Evolutionary conservation across 2,888 invertebrate species (phyloP).

Genomic region (Diarsia brunnea): DNA sequence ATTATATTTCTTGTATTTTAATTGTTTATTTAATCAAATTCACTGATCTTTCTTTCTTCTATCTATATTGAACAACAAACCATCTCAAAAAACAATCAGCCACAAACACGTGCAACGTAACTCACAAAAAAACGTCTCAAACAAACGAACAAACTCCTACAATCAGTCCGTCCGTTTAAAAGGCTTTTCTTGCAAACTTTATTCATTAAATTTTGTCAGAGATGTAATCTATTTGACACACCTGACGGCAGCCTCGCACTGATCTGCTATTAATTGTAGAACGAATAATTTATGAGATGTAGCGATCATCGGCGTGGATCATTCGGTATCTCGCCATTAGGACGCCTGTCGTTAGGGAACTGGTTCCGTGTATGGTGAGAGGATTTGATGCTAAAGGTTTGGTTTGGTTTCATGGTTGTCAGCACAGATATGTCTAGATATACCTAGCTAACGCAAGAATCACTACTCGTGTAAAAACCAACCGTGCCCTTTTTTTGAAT

Average conservation of each 20-base stretch:
- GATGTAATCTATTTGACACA: conserved; percentile 78
- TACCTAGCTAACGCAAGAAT: no score
- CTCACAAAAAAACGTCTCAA: conserved; percentile 32
- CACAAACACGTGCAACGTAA: conserved; percentile 5
- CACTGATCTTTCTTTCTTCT: no score
- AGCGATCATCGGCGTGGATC: conserved; percentile 80
- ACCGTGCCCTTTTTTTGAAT: no score
- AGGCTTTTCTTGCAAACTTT: conserved; percentile 72
- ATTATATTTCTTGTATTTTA: no score
- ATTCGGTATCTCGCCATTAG: conserved; percentile 83
- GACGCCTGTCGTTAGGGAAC: conserved; percentile 71
- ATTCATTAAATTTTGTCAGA: conserved; percentile 77
- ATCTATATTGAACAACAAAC: not conserved
- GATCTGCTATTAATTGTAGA: conserved; percentile 75
- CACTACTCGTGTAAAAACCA: no score
- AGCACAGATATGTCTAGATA: no score
- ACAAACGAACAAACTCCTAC: conserved; percentile 25
- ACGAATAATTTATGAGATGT: conserved; percentile 85
- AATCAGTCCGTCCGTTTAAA: conserved; percentile 47
- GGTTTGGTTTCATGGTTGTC: not conserved
- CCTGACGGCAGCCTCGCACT: conserved; percentile 71
- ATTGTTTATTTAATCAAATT: no score
- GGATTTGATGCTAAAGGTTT: conserved; percentile 35
- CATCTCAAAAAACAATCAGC: not conserved
- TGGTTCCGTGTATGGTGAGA: conserved; percentile 34